Evolutionary conservation across 2,113 vertebrate species (phyloP).

Genomic region (Eolophus roseicapilla): DNA sequence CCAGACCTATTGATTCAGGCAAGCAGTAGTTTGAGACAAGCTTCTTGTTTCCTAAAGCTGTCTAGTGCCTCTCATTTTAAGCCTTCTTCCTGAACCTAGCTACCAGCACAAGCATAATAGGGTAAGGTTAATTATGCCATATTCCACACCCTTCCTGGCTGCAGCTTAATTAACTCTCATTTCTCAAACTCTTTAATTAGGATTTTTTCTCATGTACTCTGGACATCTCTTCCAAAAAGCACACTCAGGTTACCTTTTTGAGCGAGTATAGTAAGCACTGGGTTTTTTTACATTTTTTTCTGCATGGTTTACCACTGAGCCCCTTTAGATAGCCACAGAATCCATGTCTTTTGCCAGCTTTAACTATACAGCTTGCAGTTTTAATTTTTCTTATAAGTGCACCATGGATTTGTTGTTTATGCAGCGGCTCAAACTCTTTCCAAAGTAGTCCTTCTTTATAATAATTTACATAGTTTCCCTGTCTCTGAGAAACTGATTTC

Average conservation of each 20-base stretch:
- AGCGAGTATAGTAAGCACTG: neutral
- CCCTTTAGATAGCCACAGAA: neutral
- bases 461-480: neutral
- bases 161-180: constrained; percentile 26
- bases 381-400: neutral
- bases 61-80: neutral
- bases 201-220: neutral
- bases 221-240: neutral
- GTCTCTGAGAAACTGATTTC: neutral
- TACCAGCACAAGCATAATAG: neutral
- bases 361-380: neutral
- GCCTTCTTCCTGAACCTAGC: constrained; percentile 15
- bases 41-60: neutral
- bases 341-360: neutral
- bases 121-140: constrained; percentile 41
- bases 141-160: constrained; percentile 58
- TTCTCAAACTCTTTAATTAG: constrained; percentile 21
- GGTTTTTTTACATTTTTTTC: neutral
- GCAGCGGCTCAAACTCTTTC: neutral
- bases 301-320: neutral
- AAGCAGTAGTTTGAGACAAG: neutral
- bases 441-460: neutral
- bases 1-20: neutral
- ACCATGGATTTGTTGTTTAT: neutral
- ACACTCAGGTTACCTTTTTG: neutral